Evolutionary conservation across 2,888 invertebrate genomes (phyloP), one percentile per base, ranked within the genome.

Genomic region (Neoitamus cyanurus): DNA sequence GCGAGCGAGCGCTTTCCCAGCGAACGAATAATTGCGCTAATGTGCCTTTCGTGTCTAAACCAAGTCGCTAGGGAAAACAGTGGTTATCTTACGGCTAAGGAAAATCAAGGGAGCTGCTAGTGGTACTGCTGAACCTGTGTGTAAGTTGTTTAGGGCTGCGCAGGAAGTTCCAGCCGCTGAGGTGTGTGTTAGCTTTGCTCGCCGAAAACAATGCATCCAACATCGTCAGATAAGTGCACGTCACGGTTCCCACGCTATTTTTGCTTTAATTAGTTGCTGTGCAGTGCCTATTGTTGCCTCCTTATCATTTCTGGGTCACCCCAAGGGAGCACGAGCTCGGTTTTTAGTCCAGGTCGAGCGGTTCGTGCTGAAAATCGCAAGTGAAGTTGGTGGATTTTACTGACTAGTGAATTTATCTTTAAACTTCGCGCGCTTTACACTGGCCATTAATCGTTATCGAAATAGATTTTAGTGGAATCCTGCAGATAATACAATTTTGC

Each of bases 221-320:
- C 34, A 36, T 25, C n/a, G 42, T 13, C 42, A n/a, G 58, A 25
- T 58, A 25, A 58, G 25, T 42, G 42, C 28, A 73, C 13, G 28
- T 75, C 42, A 20, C 20, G 36, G 36, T 75, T 75, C 75, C 25
- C 75, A 75, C 75, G 75, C 13, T 37, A 36, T 25, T 75, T 75
- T 37, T 75, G 37, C 25, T 11, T 34, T 75, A 75, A 75, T 75
- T 42, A 37, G 58, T 20, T 25, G 58, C 58, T 1, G 11, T 15
- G 25, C 15, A 42, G n/a, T 46, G 75, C 25, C 75, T 75, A 75
- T 75, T 75, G 75, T 75, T 31, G 42, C 36, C 42, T 58, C 7
- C 2, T 15, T 75, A 75, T 75, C 75, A 46, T 75, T 75, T 42
- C 42, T 75, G 42, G 75, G 75, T 75, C 75, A 75, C 42, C 20